Base-by-base conservation (phyloP, 1,140 invertebrate genomes). In the Venturia canescens region DNA sequence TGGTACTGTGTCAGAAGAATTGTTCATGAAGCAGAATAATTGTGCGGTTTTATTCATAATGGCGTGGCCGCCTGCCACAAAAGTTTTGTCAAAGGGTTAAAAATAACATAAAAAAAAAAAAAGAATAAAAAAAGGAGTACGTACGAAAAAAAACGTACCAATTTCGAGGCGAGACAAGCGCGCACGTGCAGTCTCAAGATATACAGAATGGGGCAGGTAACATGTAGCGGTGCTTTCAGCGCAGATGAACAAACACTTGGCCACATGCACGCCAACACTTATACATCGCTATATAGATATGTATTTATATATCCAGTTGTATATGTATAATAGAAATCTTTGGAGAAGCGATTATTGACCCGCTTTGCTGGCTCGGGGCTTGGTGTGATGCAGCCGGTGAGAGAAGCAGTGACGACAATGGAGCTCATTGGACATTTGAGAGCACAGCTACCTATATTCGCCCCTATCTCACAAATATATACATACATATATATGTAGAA, bases 271-370 rank as follows among this genome's bases (percentile, higher is more conserved):
- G 4, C 60, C 26, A 21, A 53, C 50, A 53, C 6, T 21, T 21
- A 53, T 9, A 53, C 48, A 53, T 53, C 38, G 3, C 16, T n/a
- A 21, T 21, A 63, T 63, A 26, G 1, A 63, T 63, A 63, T 21
- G 23, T 23, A 63, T 63, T 5, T 3, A 63, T 15, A 15, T 63
- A 26, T 26, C n/a, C 13, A 9, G 11, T n/a, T 63, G 60, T 81
- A 77, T 57, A 31, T 18, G 67, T 67, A 72, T 83, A 84, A 85
- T 86, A 80, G 79, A 82, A 85, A 84, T 85, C 83, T 86, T 86
- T 82, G 81, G 53, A 82, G 83, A 83, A 81, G 77, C 83, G 82
- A 81, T 86, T 86, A 86, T 86, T 83, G 83, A 86, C 81, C 84
- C 79, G 82, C 75, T 85, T 84, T 79, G 77, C 79, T 81, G 79